phyloP scores from a whole-genome alignment of 2,888 invertebrate genomes.

The Pristionchus maxplancki region DNA sequence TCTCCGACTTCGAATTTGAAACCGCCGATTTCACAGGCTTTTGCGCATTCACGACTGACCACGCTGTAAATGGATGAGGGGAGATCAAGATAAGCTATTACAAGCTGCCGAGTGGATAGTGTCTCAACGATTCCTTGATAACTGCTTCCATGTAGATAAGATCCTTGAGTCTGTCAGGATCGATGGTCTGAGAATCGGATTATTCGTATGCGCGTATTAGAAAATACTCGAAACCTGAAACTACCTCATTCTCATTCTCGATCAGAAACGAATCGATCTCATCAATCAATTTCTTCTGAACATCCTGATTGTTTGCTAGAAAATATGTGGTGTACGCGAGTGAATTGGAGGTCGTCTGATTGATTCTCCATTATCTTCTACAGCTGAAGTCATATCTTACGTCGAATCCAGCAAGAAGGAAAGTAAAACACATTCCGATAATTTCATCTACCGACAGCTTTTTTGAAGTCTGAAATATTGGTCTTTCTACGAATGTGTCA shows the following conservation, averaged over 20 bases:
- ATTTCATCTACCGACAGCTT: constrained; percentile 68
- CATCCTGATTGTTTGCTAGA: constrained; percentile 60
- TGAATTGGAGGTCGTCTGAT: constrained; percentile 9
- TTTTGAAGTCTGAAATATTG: not conserved
- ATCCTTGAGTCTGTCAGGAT: constrained; percentile 65
- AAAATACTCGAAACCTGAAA: no score
- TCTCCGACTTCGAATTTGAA: constrained; percentile 16
- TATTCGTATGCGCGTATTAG: constrained; percentile 53
- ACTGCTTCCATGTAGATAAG: constrained; percentile 69
- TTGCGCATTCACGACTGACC: not conserved
- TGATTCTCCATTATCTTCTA: not conserved
- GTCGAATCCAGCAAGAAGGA: constrained; percentile 69
- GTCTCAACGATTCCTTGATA: constrained; percentile 69
- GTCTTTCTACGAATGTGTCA: no score
- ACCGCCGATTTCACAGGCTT: not conserved
- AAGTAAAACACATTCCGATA: constrained; percentile 65
- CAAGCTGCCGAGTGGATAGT: constrained; percentile 69
- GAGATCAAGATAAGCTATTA: constrained; percentile 48
- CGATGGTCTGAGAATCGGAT: constrained; percentile 55
- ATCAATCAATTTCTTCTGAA: constrained; percentile 60
- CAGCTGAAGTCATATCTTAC: not conserved
- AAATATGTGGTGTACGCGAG: constrained; percentile 49
- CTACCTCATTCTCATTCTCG: constrained; percentile 57
- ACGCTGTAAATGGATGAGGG: not conserved
- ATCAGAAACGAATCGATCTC: constrained; percentile 55